Conservation (phyloP, 2,797 vertebrate species). For the Danionella dracula region DNA sequence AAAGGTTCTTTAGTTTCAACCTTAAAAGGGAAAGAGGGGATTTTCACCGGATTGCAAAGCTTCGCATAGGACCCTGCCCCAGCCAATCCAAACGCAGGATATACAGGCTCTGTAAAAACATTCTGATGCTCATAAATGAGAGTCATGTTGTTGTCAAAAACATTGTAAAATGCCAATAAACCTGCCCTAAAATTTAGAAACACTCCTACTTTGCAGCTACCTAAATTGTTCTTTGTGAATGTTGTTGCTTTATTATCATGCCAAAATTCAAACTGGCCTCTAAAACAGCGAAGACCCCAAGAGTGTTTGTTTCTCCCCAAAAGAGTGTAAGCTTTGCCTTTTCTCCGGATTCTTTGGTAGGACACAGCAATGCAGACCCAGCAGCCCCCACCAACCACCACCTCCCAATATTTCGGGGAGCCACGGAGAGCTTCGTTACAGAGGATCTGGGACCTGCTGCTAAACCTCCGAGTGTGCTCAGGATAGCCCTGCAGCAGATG, state of each 20-base stretch:
- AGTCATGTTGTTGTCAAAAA: slow-evolving; percentile 23
- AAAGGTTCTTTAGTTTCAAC: too few relatives aligned
- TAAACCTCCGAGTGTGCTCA: slow-evolving; percentile 28
- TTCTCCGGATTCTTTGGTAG: slow-evolving; percentile 24
- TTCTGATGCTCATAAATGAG: slow-evolving; percentile 29
- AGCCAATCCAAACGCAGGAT: slow-evolving; percentile 32
- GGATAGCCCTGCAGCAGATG: background rate
- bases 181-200: slow-evolving; percentile 33
- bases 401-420: slow-evolving; percentile 35
- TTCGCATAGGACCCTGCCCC: slow-evolving; percentile 13
- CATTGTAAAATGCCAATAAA: slow-evolving; percentile 36
- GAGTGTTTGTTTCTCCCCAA: slow-evolving; percentile 31
- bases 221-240: background rate
- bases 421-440: slow-evolving; percentile 29
- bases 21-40: background rate
- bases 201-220: slow-evolving; percentile 24
- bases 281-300: slow-evolving; percentile 26
- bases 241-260: slow-evolving; percentile 13
- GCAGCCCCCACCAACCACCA: background rate
- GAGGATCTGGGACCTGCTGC: slow-evolving; percentile 30
- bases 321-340: slow-evolving; percentile 21
- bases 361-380: slow-evolving; percentile 40
- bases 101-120: slow-evolving; percentile 31
- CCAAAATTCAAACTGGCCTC: background rate
- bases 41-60: slow-evolving; percentile 10